A percentile compares a stretch with the other conserved stretches of the same genome.
These are phyloP conservation scores for Drosophila burlai DNA, from an alignment of 1,140 invertebrate species.

Conservation along the genomic window DNA sequence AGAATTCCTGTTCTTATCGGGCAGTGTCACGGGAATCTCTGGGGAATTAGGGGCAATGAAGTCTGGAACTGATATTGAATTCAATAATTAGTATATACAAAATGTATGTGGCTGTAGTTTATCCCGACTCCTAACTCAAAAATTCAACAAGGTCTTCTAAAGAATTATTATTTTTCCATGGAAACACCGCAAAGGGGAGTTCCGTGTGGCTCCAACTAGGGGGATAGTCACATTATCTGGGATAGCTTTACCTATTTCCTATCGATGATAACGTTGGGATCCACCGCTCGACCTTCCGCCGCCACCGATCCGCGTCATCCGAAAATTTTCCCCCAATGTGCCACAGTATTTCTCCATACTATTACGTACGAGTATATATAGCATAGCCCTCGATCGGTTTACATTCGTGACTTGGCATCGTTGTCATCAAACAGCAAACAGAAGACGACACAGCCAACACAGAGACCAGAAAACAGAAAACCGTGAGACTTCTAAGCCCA, in stretches of 20 bases:
- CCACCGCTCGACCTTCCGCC: constrained; percentile 21
- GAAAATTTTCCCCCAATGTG: constrained; percentile 35
- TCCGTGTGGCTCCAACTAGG: too few species aligned
- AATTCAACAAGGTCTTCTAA: too few species aligned
- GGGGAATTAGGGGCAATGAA: background rate
- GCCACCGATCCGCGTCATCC: constrained; percentile 37
- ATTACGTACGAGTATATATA: constrained; percentile 12
- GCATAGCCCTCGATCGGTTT: constrained; percentile 45
- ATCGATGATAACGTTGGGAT: constrained; percentile 19
- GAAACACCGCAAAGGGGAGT: too few species aligned
- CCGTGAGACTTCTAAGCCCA: constrained; percentile 50
- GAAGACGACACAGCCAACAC: constrained; percentile 6
- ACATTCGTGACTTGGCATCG: constrained; percentile 52
- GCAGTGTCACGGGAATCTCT: background rate
- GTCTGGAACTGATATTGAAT: background rate
- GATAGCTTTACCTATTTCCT: constrained; percentile 9
- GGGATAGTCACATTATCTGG: too few species aligned
- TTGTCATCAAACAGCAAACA: constrained; percentile 42
- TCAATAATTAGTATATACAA: too few species aligned
- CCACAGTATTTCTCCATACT: constrained; percentile 16
- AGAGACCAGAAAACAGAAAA: constrained; percentile 20
- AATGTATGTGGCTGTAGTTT: too few species aligned
- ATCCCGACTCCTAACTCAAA: too few species aligned
- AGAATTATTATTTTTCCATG: too few species aligned
- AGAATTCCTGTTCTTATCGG: background rate